A percentile compares a stretch with the other conserved stretches of the same genome.
phyloP scores from a whole-genome alignment of 2,888 invertebrate species.

The Epinotia bilunana region DNA sequence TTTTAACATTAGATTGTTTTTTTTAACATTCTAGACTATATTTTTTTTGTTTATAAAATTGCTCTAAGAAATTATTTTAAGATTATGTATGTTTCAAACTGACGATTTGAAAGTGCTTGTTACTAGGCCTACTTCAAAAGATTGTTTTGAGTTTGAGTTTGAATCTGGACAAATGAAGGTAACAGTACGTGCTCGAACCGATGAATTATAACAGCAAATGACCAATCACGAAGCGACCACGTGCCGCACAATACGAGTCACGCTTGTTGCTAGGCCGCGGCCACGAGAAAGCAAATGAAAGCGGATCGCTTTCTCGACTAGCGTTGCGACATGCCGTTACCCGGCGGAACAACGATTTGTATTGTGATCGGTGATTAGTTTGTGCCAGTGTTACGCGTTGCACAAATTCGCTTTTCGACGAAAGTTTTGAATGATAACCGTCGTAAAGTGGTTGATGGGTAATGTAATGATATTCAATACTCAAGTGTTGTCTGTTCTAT shows the following conservation, averaged over 20 bases:
- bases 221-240: slow-evolving; percentile 45
- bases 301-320: slow-evolving; percentile 69
- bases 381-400: slow-evolving; percentile 36
- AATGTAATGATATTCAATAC: slow-evolving; percentile 13
- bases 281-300: slow-evolving; percentile 74
- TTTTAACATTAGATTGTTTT: too few species aligned
- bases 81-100: too few species aligned
- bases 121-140: too few species aligned
- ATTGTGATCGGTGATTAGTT: slow-evolving; percentile 43
- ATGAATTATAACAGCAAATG: slow-evolving; percentile 43
- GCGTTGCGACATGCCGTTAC: slow-evolving; percentile 54
- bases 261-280: slow-evolving; percentile 56
- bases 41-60: too few species aligned
- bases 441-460: slow-evolving; percentile 2
- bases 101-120: too few species aligned
- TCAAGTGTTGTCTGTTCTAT: not conserved
- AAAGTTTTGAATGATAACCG: slow-evolving; percentile 43
- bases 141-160: too few species aligned
- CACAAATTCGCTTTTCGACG: slow-evolving; percentile 28
- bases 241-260: slow-evolving; percentile 51
- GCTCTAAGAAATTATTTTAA: too few species aligned
- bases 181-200: slow-evolving; percentile 25
- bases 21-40: too few species aligned
- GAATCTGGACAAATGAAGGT: slow-evolving; percentile 30
- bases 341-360: slow-evolving; percentile 44